Evolutionary conservation across 2,113 vertebrate genomes (phyloP), one percentile per base, ranked within the genome.

Genomic region (Pithys albifrons): DNA sequence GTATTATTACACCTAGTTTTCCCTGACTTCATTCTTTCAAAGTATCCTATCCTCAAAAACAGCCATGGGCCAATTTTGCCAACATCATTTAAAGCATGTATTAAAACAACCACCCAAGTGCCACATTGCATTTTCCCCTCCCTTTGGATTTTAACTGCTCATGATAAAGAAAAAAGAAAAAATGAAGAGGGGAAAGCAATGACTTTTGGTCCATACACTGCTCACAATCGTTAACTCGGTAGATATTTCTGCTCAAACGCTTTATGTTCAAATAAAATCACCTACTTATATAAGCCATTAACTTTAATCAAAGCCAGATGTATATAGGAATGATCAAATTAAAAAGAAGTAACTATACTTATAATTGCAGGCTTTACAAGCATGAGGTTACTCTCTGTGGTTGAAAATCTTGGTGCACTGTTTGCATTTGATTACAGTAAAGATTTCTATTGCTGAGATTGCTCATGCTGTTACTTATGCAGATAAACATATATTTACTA

Each of bases 221-320:
- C 74, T 78, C 85, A 55, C 66, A 75, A 23, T 54, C 66, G 71
- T 91, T 76, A 84, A 75, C 72, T 88, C 79, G 70, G 54, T 31
- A 64, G 79, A 59, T 88, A 83, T 51, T 80, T 83, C 61, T 8
- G 6, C 57, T 88, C 57, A 90, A 92, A 87, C 52, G 48, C 24
- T 85, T 74, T 48, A 81, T 2, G 58, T 74, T 92, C 52, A 91
- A 92, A 74, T 92, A 88, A 74, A 89, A 91, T 48, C 20, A 23
- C 48, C 33, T 77, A 62, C 88, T 91, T 35, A 45, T 59, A 70
- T 20, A 83, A 73, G 54, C 74, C 49, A 79, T 58, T 86, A 88
- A 82, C 49, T 80, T 93, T 78, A 94, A 93, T 94, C 71, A 91
- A 88, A 94, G 51, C 55, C 94, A 97, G 71, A 96, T 93, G 93